Conservation (phyloP, 2,113 vertebrate species). For the Eulemur rufifrons region DNA sequence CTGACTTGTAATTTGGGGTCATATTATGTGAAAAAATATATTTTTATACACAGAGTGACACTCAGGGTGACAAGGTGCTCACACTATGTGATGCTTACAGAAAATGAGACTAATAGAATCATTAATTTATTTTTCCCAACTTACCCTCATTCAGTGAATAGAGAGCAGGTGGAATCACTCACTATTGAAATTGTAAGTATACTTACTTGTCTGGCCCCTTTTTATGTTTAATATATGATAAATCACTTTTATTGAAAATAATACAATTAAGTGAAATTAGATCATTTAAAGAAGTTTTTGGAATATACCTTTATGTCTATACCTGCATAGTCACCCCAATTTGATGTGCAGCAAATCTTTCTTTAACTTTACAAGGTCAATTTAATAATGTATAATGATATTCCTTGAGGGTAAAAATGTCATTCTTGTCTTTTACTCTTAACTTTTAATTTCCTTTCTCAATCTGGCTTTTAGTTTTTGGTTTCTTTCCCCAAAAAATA, state of each 20-base stretch:
- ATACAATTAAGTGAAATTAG: not conserved
- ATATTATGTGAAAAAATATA: not conserved
- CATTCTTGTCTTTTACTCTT: conserved; percentile 53
- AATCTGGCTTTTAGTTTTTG: conserved; percentile 57
- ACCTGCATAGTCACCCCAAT: not conserved
- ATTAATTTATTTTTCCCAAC: not conserved
- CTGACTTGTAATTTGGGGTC: not conserved
- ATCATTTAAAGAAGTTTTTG: not conserved
- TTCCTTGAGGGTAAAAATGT: conserved; percentile 22
- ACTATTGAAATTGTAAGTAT: not conserved
- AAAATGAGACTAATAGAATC: not conserved
- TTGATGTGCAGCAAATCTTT: not conserved
- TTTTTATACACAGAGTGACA: not conserved
- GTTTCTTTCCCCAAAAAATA: not conserved
- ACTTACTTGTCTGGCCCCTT: not conserved
- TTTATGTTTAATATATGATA: not conserved
- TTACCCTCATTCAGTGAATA: not conserved
- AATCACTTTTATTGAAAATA: not conserved
- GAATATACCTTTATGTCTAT: not conserved
- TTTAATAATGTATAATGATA: not conserved
- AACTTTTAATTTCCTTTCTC: conserved; percentile 69
- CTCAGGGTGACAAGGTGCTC: not conserved
- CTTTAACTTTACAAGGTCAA: conserved; percentile 3
- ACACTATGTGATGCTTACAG: not conserved
- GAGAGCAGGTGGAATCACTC: not conserved